phyloP scores from a whole-genome alignment of 2,113 vertebrate genomes.

The Microcebus griseorufus region DNA sequence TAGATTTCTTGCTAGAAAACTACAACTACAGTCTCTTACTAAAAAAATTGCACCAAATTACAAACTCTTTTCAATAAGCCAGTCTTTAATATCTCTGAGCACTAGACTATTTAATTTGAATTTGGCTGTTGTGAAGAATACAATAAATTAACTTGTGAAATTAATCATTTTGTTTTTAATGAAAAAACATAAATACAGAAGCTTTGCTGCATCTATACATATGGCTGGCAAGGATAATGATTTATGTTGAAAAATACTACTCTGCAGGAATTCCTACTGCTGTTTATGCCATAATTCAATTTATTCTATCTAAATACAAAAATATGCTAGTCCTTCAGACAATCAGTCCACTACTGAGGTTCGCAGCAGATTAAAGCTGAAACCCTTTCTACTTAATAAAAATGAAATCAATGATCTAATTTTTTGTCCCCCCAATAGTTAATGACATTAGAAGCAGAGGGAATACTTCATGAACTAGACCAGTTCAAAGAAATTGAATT shows the following conservation, averaged over 20 bases:
- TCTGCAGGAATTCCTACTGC: conserved; percentile 80
- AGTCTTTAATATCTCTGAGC: conserved; percentile 82
- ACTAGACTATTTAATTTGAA: conserved; percentile 86
- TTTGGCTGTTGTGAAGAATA: conserved; percentile 78
- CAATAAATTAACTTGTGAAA: conserved; percentile 87
- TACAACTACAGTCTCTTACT: conserved; percentile 25
- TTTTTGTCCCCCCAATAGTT: not conserved
- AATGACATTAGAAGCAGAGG: not conserved
- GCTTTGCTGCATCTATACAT: conserved; percentile 79
- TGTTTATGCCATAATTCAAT: conserved; percentile 83
- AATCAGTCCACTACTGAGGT: conserved; percentile 57
- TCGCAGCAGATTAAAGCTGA: conserved; percentile 47
- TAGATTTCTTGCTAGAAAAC: conserved; percentile 48
- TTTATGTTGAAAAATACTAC: conserved; percentile 85
- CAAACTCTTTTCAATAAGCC: conserved; percentile 78
- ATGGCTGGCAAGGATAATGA: conserved; percentile 82
- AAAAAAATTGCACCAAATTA: conserved; percentile 76
- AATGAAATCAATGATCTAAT: conserved; percentile 49
- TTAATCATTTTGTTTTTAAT: conserved; percentile 89
- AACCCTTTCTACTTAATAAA: conserved; percentile 44
- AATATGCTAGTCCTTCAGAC: conserved; percentile 78
- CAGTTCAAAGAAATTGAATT: conserved; percentile 32
- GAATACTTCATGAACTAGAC: not conserved
- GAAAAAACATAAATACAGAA: conserved; percentile 87
- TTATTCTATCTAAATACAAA: conserved; percentile 84